Evolutionary conservation across 2,888 invertebrate genomes (phyloP), one percentile per base, ranked within the genome.

Genomic region (Mactromeris polynyma): DNA sequence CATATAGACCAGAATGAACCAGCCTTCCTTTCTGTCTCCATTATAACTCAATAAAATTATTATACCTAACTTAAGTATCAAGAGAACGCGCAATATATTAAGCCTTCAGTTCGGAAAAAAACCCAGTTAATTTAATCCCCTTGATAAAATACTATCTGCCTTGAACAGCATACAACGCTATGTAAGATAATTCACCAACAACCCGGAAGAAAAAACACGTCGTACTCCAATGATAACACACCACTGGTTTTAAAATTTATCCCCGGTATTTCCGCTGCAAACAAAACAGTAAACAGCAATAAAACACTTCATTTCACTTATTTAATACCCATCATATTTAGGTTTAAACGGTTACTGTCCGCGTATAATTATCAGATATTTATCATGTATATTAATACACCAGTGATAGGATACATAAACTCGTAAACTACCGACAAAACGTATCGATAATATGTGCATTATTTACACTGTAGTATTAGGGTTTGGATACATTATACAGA

Each of bases 111-210:
- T n/a, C 0, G 3, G 58, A 64, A 17, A 46, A 64, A 58, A 64
- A 64, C 58, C 4, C n/a, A 64, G n/a, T 26, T 64, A n/a, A 64
- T 26, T 64, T 64, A 64, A 64, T 26, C 26, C 58, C 26, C 26
- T 9, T 26, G 58, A 64, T 64, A 64, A 64, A 64, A 64, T n/a
- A 64, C 46, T 64, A n/a, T 26, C 58, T 26, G 26, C 6, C 11
- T 21, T 64, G 3, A 64, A 26, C 58, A 2, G 58, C n/a, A 58
- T n/a, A 58, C n/a, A 64, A 26, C 26, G 6, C n/a, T 6, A 7
- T 14, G 81, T 54, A 81, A 77, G 51, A 83, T 51, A 77, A 73
- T 77, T 51, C 31, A 7, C 9, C 26, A 64, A 64, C n/a, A 64
- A 64, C 58, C 58, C 58, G 58, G 58, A 64, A 64, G 58, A 64